phyloP scores from a whole-genome alignment of 30 jellyfish, hydroid and myxozoan species.

The Pseudorhiza aurosa region DNA sequence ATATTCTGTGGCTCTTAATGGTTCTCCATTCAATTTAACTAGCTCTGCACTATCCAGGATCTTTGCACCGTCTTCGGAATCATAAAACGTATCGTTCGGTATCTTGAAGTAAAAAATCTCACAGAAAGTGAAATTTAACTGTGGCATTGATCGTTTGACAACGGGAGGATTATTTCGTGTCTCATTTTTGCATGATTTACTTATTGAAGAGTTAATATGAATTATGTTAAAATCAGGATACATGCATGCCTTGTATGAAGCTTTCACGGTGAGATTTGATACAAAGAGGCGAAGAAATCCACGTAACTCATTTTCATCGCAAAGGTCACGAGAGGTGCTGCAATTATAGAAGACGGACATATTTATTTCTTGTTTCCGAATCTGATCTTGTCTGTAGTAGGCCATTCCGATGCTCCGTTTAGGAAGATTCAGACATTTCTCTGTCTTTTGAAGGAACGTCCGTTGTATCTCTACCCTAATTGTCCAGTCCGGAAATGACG shows the following conservation, averaged over 20 bases:
- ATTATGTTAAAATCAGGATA: constrained; percentile 21
- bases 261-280: neutral
- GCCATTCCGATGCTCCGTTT: constrained; percentile 19
- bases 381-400: neutral
- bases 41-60: constrained; percentile 6
- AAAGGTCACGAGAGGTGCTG: neutral
- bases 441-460: constrained; percentile 15
- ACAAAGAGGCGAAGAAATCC: neutral
- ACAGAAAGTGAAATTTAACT: constrained; percentile 29
- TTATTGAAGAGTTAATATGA: neutral
- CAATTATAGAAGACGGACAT: constrained; percentile 37
- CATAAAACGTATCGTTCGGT: constrained; percentile 55
- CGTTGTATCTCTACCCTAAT: constrained; percentile 6
- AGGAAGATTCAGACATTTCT: constrained; percentile 25
- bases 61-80: constrained; percentile 31
- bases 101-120: constrained; percentile 13
- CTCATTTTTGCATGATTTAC: neutral
- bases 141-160: neutral
- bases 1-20: neutral
- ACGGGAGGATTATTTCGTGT: constrained; percentile 39
- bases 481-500: neutral
- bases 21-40: neutral
- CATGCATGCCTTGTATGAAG: constrained; percentile 10
- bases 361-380: neutral
- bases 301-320: neutral